Evolutionary conservation across 2,113 vertebrate species (phyloP).

Genomic region (Ictalurus furcatus): DNA sequence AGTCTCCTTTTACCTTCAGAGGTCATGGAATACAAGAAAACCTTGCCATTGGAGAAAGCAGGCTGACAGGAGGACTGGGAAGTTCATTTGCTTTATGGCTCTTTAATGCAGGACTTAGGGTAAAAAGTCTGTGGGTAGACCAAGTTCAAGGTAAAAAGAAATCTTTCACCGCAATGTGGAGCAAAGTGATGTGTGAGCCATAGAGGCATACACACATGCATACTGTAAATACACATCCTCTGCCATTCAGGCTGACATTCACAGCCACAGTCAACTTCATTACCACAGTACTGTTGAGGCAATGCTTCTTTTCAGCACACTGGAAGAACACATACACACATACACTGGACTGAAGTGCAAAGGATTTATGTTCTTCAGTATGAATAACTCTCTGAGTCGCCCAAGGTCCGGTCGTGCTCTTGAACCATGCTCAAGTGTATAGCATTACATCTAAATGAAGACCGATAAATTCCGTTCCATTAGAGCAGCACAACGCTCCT

Average conservation of each 20-base stretch:
- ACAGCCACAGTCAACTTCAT: slow-evolving; percentile 36
- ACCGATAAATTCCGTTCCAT: slow-evolving; percentile 61
- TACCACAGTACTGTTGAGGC: slow-evolving; percentile 1
- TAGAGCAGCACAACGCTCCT: slow-evolving; percentile 55
- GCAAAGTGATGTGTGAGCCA: background rate
- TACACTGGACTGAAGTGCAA: slow-evolving; percentile 24
- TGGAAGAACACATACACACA: slow-evolving; percentile 38
- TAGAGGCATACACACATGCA: slow-evolving; percentile 11
- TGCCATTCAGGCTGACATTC: slow-evolving; percentile 17
- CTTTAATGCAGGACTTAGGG: slow-evolving; percentile 46
- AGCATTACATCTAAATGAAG: slow-evolving; percentile 52
- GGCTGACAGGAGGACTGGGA: slow-evolving; percentile 8
- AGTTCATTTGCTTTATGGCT: slow-evolving; percentile 41
- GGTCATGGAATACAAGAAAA: slow-evolving; percentile 52
- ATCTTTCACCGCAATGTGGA: slow-evolving; percentile 25
- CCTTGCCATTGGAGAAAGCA: slow-evolving; percentile 46
- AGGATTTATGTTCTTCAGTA: slow-evolving; percentile 31
- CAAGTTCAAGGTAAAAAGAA: slow-evolving; percentile 54
- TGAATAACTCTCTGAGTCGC: slow-evolving; percentile 24
- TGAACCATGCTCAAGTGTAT: slow-evolving; percentile 49
- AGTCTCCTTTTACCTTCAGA: slow-evolving; percentile 53
- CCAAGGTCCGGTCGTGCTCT: slow-evolving; percentile 26
- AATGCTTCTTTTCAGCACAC: slow-evolving; percentile 36
- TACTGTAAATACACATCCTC: background rate
- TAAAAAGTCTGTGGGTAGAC: slow-evolving; percentile 52